These are phyloP conservation scores for Calypte anna DNA, from an alignment of 2,113 vertebrate species.

Conservation along the genomic window DNA sequence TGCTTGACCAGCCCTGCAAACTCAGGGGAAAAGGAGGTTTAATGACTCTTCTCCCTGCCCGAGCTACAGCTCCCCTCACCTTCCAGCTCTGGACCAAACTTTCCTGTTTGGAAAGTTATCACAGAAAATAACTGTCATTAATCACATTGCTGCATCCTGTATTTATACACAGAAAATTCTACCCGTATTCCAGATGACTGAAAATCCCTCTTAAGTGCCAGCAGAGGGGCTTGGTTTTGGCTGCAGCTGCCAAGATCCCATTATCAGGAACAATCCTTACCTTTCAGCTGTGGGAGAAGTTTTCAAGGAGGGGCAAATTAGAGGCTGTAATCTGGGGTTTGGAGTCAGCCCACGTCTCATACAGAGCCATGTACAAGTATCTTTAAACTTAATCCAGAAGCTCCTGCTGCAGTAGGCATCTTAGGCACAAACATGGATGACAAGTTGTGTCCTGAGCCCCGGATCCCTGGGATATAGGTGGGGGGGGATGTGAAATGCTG, in stretches of 20 bases:
- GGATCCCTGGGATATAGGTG: background rate
- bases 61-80: background rate
- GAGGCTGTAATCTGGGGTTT: background rate
- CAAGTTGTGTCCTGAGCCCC: background rate
- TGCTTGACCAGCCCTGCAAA: background rate
- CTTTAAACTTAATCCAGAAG: background rate
- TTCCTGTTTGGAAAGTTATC: background rate
- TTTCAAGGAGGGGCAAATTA: background rate
- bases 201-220: constrained; percentile 5
- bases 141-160: background rate
- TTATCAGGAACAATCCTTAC: background rate
- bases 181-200: background rate
- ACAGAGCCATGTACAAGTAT: background rate
- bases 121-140: background rate
- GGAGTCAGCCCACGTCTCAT: background rate
- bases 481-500: background rate
- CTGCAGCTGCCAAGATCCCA: background rate
- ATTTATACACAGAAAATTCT: constrained; percentile 3
- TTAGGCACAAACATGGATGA: background rate
- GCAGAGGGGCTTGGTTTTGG: background rate
- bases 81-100: background rate
- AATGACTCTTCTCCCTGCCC: background rate
- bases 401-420: background rate
- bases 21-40: background rate
- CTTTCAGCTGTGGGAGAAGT: background rate